Evolutionary conservation across 2,888 invertebrate species (phyloP).

Genomic region (Spisula subtruncata): DNA sequence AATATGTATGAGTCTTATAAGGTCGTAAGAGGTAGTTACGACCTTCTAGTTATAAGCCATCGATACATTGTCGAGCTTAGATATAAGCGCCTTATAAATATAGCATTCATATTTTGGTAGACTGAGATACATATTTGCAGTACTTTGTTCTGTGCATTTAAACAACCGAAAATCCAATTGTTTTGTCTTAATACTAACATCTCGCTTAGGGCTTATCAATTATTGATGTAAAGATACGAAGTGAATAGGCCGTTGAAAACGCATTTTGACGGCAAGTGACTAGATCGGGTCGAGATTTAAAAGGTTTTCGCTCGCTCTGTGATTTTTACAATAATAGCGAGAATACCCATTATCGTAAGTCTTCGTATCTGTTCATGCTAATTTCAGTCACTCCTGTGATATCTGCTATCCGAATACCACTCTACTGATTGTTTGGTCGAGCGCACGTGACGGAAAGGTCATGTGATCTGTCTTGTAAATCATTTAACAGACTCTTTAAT

Average conservation of each 20-base stretch:
- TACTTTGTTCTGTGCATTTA: slow-evolving; percentile 20
- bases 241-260: slow-evolving; percentile 32
- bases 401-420: slow-evolving; percentile 27
- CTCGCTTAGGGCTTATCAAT: slow-evolving; percentile 28
- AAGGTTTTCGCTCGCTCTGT: slow-evolving; percentile 47
- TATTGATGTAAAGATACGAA: slow-evolving; percentile 23
- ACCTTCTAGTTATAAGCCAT: no score
- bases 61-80: background rate
- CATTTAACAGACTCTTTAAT: background rate
- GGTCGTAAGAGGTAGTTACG: no score
- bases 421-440: slow-evolving; percentile 13
- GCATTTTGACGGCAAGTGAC: slow-evolving; percentile 26
- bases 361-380: slow-evolving; percentile 55
- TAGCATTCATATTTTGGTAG: slow-evolving; percentile 10
- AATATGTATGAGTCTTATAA: no score
- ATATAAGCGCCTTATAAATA: slow-evolving; percentile 2
- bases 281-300: slow-evolving; percentile 39
- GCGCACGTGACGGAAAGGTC: background rate
- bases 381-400: slow-evolving; percentile 46
- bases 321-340: slow-evolving; percentile 42
- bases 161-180: slow-evolving; percentile 41
- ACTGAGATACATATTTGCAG: background rate
- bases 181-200: slow-evolving; percentile 29
- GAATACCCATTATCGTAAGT: slow-evolving; percentile 59
- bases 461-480: slow-evolving; percentile 12